phyloP scores from a whole-genome alignment of 92 coral and sea anemone species.

The Epizoanthus fatuus region DNA sequence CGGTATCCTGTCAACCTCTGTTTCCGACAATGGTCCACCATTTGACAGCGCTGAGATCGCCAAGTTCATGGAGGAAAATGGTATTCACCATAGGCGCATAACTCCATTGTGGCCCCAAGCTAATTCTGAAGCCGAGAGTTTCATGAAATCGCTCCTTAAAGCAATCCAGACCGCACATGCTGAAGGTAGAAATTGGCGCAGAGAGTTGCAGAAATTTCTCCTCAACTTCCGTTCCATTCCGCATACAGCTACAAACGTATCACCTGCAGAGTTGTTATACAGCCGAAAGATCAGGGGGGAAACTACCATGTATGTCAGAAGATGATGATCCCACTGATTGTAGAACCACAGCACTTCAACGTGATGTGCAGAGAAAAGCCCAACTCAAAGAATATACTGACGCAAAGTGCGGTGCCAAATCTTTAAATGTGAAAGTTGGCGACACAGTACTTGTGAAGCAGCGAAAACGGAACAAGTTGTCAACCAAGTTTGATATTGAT shows the following conservation, averaged over 20 bases:
- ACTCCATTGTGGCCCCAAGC: constrained; percentile 67
- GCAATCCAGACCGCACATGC: constrained; percentile 25
- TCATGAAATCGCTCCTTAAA: constrained; percentile 20
- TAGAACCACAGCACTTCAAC: background rate
- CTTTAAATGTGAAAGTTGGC: constrained; percentile 11
- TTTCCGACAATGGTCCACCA: constrained; percentile 55
- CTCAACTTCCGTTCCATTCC: constrained; percentile 26
- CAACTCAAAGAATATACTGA: constrained; percentile 28
- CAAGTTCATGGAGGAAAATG: constrained; percentile 32
- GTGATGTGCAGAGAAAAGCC: background rate
- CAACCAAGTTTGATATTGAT: constrained; percentile 18
- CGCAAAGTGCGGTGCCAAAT: background rate
- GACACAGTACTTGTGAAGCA: constrained; percentile 38
- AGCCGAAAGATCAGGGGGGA: constrained; percentile 13
- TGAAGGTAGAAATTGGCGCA: constrained; percentile 27
- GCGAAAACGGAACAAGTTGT: constrained; percentile 11
- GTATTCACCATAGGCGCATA: constrained; percentile 42
- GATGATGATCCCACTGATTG: background rate
- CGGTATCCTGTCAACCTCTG: constrained; percentile 39
- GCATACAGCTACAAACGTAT: constrained; percentile 9
- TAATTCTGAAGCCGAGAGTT: constrained; percentile 37
- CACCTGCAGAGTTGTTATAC: constrained; percentile 30
- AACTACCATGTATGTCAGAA: constrained; percentile 19
- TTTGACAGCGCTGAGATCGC: constrained; percentile 20
- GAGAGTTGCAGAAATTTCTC: constrained; percentile 18